Conservation (phyloP, 2,888 invertebrate genomes). For the Drosophila monieri region DNA sequence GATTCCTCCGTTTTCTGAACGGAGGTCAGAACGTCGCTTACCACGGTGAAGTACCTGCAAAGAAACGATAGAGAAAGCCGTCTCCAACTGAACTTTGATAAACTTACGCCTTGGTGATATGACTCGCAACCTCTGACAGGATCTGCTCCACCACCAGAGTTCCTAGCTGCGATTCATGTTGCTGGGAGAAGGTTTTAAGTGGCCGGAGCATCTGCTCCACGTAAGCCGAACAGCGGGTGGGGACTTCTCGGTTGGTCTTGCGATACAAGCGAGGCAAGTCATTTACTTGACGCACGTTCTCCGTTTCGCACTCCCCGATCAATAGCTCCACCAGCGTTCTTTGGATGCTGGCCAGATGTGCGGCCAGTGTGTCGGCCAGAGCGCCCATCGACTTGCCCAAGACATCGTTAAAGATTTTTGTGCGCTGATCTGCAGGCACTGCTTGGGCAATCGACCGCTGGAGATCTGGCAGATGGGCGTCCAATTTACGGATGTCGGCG, state of each 20-base stretch:
- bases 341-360: constrained; percentile 68
- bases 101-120: constrained; percentile 85
- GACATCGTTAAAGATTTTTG: constrained; percentile 58
- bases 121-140: constrained; percentile 82
- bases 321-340: constrained; percentile 91
- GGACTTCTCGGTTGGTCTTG: constrained; percentile 94
- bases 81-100: neutral
- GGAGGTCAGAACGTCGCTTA: constrained; percentile 94
- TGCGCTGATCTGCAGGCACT: constrained; percentile 51
- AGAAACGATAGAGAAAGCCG: neutral
- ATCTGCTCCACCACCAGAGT: constrained; percentile 73
- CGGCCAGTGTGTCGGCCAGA: constrained; percentile 57
- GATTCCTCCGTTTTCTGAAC: constrained; percentile 98
- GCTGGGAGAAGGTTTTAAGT: constrained; percentile 84
- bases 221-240: constrained; percentile 92
- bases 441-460: constrained; percentile 88
- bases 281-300: constrained; percentile 91
- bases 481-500: constrained; percentile 72
- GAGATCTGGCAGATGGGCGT: constrained; percentile 63
- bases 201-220: constrained; percentile 88
- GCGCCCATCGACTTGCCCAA: constrained; percentile 73
- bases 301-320: constrained; percentile 89
- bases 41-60: constrained; percentile 88
- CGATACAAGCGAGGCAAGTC: constrained; percentile 97
- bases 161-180: constrained; percentile 81